Evolutionary conservation across 1,140 invertebrate species (phyloP).

Genomic region (Tetranychus urticae): DNA sequence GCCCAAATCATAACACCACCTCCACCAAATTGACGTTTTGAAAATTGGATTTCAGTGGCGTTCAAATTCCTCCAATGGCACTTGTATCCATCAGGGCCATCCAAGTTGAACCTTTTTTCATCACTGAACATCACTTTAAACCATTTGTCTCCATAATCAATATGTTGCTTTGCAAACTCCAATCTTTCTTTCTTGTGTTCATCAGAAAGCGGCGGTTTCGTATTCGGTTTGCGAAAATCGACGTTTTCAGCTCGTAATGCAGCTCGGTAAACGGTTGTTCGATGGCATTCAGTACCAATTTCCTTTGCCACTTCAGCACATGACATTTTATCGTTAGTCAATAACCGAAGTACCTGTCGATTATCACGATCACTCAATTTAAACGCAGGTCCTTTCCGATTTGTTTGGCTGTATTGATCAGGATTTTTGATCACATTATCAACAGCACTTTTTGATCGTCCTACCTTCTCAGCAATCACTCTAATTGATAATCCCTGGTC

Average conservation of each 20-base stretch:
- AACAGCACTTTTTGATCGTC: not conserved
- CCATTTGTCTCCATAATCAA: not conserved
- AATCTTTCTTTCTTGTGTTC: not conserved
- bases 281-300: not conserved
- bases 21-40: not conserved
- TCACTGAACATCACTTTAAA: not conserved
- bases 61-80: not conserved
- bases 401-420: not conserved
- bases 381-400: not conserved
- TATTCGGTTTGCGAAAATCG: not conserved
- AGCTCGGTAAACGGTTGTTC: not conserved
- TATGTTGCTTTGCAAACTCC: not conserved
- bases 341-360: not conserved
- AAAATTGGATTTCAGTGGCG: not conserved
- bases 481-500: not conserved
- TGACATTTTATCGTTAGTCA: not conserved
- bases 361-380: not conserved
- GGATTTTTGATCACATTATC: not conserved
- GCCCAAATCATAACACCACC: constrained; percentile 1
- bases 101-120: not conserved
- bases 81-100: not conserved
- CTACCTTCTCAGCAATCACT: not conserved
- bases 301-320: not conserved
- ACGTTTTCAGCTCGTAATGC: not conserved
- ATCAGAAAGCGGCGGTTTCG: not conserved